These are phyloP conservation scores for Palythoa caribaeorum DNA, from an alignment of 92 coral and sea anemone genomes.

Conservation along the genomic window DNA sequence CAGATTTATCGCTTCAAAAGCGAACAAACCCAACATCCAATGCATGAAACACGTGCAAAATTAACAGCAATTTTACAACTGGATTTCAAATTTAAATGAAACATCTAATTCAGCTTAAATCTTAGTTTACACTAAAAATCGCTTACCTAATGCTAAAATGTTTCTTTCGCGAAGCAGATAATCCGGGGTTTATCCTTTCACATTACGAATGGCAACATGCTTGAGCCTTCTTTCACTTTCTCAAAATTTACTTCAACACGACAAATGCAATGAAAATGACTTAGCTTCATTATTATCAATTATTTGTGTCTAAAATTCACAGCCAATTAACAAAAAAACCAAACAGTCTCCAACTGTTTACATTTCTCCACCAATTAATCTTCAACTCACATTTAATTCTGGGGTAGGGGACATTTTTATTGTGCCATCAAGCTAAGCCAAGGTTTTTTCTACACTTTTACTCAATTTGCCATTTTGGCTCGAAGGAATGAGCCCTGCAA, in stretches of 20 bases:
- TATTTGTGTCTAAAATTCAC: slow-evolving; percentile 61
- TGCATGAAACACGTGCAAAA: neutral
- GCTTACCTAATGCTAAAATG: neutral
- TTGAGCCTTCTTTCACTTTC: slow-evolving; percentile 6
- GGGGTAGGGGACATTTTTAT: neutral
- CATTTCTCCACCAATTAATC: slow-evolving; percentile 75
- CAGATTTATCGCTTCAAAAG: neutral
- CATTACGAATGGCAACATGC: slow-evolving; percentile 1
- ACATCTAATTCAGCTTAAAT: neutral
- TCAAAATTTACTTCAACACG: slow-evolving; percentile 46
- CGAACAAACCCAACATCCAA: no score
- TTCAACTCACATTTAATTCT: slow-evolving; percentile 10
- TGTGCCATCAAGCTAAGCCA: neutral
- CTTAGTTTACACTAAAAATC: neutral
- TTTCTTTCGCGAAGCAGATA: neutral
- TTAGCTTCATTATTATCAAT: slow-evolving; percentile 74
- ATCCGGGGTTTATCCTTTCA: neutral
- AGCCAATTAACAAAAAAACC: slow-evolving; percentile 90
- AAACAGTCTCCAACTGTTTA: slow-evolving; percentile 69
- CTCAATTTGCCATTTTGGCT: slow-evolving; percentile 26
- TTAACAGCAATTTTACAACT: neutral
- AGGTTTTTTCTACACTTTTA: neutral
- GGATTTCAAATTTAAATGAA: neutral
- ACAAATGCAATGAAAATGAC: slow-evolving; percentile 59
- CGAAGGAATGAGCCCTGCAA: slow-evolving; percentile 14